These are phyloP conservation scores for Pelvicachromis taeniatus DNA, from an alignment of 2,113 vertebrate genomes.

Conservation along the genomic window DNA sequence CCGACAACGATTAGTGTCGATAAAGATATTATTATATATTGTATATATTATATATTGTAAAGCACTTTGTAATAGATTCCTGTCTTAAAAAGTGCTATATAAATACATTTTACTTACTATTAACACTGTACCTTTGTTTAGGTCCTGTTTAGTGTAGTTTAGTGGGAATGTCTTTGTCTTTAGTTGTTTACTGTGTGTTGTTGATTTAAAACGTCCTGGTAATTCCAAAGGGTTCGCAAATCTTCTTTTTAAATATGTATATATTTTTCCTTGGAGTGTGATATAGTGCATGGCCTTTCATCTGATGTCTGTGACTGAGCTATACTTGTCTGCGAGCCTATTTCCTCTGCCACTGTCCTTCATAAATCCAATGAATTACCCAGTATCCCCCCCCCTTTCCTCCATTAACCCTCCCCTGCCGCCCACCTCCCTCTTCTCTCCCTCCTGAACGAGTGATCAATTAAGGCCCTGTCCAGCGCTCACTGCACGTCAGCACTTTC, in stretches of 20 bases:
- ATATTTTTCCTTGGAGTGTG: slow-evolving; percentile 26
- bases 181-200: not conserved
- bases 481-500: slow-evolving; percentile 65
- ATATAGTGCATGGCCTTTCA: slow-evolving; percentile 52
- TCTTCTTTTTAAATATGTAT: not conserved
- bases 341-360: slow-evolving; percentile 46
- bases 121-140: not conserved
- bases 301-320: slow-evolving; percentile 56
- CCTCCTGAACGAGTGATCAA: slow-evolving; percentile 71
- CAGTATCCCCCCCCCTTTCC: slow-evolving; percentile 42
- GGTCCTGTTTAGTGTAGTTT: not conserved
- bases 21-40: not conserved
- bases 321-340: slow-evolving; percentile 49
- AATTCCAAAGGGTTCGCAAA: not conserved
- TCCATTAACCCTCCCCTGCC: slow-evolving; percentile 52
- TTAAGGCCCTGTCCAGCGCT: slow-evolving; percentile 64
- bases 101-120: not conserved
- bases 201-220: not conserved
- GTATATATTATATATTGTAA: too few species aligned
- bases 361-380: slow-evolving; percentile 70
- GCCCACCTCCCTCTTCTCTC: not conserved
- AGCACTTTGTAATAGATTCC: not conserved
- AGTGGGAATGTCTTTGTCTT: not conserved
- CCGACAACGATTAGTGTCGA: not conserved
- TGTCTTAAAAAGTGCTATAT: not conserved